Percentiles rank a stretch among this genome's conserved stretches.
phyloP scores from a whole-genome alignment of 92 coral and sea anemone species.

The Palythoa grandiflora region DNA sequence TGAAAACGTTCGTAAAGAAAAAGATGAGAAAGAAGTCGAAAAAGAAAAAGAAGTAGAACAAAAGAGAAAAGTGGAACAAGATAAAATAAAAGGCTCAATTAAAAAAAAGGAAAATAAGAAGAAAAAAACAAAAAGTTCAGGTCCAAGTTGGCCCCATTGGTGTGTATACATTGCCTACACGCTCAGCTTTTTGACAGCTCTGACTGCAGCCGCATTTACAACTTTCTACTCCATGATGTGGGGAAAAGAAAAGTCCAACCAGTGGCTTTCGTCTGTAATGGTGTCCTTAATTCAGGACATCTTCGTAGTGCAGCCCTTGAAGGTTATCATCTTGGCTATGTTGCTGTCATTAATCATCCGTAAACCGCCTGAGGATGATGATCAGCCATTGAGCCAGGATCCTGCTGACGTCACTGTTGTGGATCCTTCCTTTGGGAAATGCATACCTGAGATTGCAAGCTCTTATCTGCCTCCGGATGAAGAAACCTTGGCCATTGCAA shows the following conservation, averaged over 20 bases:
- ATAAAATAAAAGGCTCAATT: background rate
- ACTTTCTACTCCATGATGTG: slow-evolving; percentile 81
- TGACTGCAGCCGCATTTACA: slow-evolving; percentile 48
- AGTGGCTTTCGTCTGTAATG: slow-evolving; percentile 76
- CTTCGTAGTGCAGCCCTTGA: slow-evolving; percentile 78
- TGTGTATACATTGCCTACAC: slow-evolving; percentile 57
- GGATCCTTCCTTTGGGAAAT: slow-evolving; percentile 12
- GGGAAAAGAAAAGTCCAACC: slow-evolving; percentile 84
- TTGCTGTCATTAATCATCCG: slow-evolving; percentile 72
- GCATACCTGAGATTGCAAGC: slow-evolving; percentile 25
- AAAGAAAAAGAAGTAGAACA: background rate
- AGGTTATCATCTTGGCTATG: slow-evolving; percentile 71
- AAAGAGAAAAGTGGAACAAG: background rate
- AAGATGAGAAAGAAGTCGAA: slow-evolving; percentile 40
- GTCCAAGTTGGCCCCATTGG: slow-evolving; percentile 55
- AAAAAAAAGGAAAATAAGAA: slow-evolving; percentile 29
- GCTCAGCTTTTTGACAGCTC: slow-evolving; percentile 43
- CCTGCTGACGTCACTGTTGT: background rate
- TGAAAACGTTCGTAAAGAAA: background rate
- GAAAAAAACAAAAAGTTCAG: slow-evolving; percentile 35
- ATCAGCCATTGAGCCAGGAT: slow-evolving; percentile 53
- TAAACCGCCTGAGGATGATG: slow-evolving; percentile 82
- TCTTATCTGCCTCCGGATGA: slow-evolving; percentile 42
- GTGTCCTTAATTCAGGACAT: slow-evolving; percentile 82
- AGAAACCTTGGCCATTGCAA: slow-evolving; percentile 14